Base-by-base conservation (phyloP, 2,797 vertebrate genomes). In the Bufotes viridis region DNA sequence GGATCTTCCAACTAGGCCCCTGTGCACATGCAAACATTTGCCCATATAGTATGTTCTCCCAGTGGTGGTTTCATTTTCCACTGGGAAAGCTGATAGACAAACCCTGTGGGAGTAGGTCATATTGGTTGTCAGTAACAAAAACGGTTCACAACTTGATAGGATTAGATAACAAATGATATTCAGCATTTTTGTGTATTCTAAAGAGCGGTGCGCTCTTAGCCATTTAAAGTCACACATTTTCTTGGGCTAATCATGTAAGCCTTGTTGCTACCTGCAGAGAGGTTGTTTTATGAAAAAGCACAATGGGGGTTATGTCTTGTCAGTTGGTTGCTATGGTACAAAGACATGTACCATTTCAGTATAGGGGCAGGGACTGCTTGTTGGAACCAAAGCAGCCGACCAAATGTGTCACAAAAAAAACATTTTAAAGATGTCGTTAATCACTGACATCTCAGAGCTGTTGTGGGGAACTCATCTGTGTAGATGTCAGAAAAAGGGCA, bases 331-430 rank as follows among this genome's bases (percentile, higher is more conserved):
- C 22, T 11, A 14, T 55, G 51, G 22, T 13, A 53, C 75, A 78
- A n/a, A 13, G 51, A 55, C 51, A 78, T 78, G 75, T 51, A 78
- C 51, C 75, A 53, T 55, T 24, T 78, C 12, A 24, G 75, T 53
- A 78, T 55, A 78, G 51, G 75, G 75, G 51, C 51, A 78, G 12
- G 22, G 49, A 55, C 17, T 24, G 51, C 75, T 78, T 78, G 75
- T 55, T 78, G 13, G 7, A 53, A 76, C 10, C 49, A 12, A 24
- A 24, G 51, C 49, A 55, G 5, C 74, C 49, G 12, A 55, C 49
- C 49, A 49, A 51, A 78, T 1, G 7, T 22, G 10, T 24, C 7
- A 14, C 51, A 49, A 78, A 78, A 78, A 13, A 78, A 76, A 76
- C 20, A n/a, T 22, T 22, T 12, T 11, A 51, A 75, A 22, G 42